Conservation (phyloP, 2,888 invertebrate genomes). For the Ochlodes sylvanus region DNA sequence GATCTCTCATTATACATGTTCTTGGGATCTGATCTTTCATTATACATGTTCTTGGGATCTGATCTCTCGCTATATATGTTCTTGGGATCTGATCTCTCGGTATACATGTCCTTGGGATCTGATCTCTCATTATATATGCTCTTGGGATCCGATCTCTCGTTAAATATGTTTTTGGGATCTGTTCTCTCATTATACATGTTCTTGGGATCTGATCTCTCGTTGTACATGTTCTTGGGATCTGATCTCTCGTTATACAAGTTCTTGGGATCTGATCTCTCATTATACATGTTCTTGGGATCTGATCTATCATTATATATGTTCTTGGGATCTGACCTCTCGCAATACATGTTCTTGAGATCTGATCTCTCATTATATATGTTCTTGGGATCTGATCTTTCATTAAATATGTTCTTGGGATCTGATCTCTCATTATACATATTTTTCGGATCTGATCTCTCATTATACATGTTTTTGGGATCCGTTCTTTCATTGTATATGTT, state of each 20-base stretch:
- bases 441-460: neutral
- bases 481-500: neutral
- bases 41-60: neutral
- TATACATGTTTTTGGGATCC: neutral
- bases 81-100: neutral
- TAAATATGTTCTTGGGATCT: slow-evolving; percentile 9
- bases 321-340: neutral
- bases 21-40: neutral
- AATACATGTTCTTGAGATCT: slow-evolving; percentile 12
- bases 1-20: neutral
- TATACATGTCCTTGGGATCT: neutral
- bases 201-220: too few relatives aligned
- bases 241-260: too few relatives aligned
- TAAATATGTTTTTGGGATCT: slow-evolving; percentile 16
- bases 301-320: slow-evolving; percentile 14
- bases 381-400: neutral
- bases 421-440: slow-evolving; percentile 5
- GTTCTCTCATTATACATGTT: too few relatives aligned
- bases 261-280: too few relatives aligned
- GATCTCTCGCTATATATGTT: neutral
- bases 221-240: too few relatives aligned
- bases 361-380: slow-evolving; percentile 1
- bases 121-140: neutral
- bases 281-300: neutral
- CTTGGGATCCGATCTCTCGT: slow-evolving; percentile 9